Base-by-base conservation (phyloP, 64 coral and sea anemone species). In the Exaiptasia diaphana region DNA sequence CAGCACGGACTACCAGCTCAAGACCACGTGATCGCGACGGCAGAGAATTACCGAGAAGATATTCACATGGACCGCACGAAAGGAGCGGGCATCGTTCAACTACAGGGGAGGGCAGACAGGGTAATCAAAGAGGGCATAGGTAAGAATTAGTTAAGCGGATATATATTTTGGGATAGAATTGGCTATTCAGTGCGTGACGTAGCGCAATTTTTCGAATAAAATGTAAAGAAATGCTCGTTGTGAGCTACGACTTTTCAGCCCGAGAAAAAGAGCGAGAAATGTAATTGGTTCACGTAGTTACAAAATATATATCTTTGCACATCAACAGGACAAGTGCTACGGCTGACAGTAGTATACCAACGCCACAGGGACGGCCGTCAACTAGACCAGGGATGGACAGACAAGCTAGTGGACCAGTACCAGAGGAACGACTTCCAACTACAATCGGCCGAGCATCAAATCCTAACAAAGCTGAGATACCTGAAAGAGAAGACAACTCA, bases 391-490 rank as follows among this genome's bases (percentile, higher is more conserved):
- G 69, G 3, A 48, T 25, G 20, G 69, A 73, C 1, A 21, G 69
- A 24, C 69, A 41, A 15, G 38, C 61, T 18, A 40, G 69, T 5
- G 36, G 28, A 12, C 28, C 63, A 6, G 33, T 15, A 21, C 13
- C 69, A 11, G 53, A 77, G 5, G 91, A 95, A 52, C 81, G 91
- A 55, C 50, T 77, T 0, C 74, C 86, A 11, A 71, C 80, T 31
- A 80, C 83, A 20, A 61, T 95, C 56, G 95, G 95, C 35, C 73
- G 90, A 30, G 95, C 95, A 27, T 67, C 89, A 23, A 99, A 99
- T 72, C 95, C 95, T 1, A 99, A 99, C 29, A 99, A 99, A 78
- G 76, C 90, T 15, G 95, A 99, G 71, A 93, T 99, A 15, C 95
- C 95, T 61, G 95, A 91, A 35, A 48, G 88, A 13, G 75, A 76